Evolutionary conservation across 2,113 vertebrate species (phyloP).

Genomic region (Catagonus wagneri): DNA sequence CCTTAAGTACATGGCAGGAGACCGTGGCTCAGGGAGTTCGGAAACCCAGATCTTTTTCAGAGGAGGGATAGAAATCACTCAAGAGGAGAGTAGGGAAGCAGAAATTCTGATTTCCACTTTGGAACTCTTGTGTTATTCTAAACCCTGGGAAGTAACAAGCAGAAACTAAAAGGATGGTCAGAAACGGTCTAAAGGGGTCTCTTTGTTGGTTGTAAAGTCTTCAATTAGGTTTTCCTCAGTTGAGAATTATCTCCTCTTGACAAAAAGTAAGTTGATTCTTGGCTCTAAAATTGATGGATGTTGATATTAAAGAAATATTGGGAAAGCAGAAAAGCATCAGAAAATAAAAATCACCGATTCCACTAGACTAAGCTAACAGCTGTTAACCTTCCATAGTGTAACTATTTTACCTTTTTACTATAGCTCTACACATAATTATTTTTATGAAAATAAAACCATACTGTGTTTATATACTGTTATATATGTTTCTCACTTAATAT

Average conservation of each 20-base stretch:
- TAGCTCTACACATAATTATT: background rate
- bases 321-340: background rate
- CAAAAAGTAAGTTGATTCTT: background rate
- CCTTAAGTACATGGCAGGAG: background rate
- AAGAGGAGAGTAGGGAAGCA: background rate
- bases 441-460: background rate
- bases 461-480: background rate
- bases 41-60: background rate
- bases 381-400: background rate
- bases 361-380: background rate
- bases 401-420: background rate
- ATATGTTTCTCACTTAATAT: background rate
- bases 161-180: background rate
- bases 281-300: background rate
- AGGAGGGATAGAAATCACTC: background rate
- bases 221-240: background rate
- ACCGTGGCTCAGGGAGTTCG: background rate
- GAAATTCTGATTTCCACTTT: background rate
- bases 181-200: background rate
- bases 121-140: background rate
- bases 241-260: background rate
- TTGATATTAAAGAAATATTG: constrained; percentile 37
- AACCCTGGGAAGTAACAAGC: background rate
- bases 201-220: background rate
- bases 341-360: constrained; percentile 30